Base-by-base conservation (phyloP, 2,797 vertebrate species). In the Phoebastria nigripes region DNA sequence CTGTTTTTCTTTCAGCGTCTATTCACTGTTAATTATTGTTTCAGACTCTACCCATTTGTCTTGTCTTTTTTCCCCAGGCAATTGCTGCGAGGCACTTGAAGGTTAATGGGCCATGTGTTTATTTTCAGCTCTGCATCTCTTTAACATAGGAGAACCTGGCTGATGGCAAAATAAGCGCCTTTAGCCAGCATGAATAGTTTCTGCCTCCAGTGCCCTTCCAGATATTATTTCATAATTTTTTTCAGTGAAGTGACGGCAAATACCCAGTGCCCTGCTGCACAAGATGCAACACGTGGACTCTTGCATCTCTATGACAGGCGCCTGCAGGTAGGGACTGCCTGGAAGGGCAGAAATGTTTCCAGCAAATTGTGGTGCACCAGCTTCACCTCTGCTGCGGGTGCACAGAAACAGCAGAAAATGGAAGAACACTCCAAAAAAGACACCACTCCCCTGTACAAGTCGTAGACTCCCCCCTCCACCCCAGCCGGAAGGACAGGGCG, bases 11-110 rank as follows among this genome's bases (percentile, higher is more conserved):
- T 92, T 82, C 87, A 61, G 59, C 9, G 2, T 80, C 63, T 92
- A 16, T 71, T 96, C 92, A 89, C 61, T 78, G 59, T 90, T 96
- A 93, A 95, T 96, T 95, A 94, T 87, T 87, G 84, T 93, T 92
- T 77, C 81, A 90, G 78, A 28, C 78, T 88, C 82, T 85, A 67
- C 70, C 70, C 51, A 47, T 74, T 92, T 89, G 72, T 96, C 74
- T 69, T 58, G 52, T 52, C 82, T 89, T 73, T 90, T 91, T 81
- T 74, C 86, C 92, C 81, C 47, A 89, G 74, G 94, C 94, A 91
- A 47, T 89, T 82, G 78, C 88, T 93, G 15, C 4, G 3, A 95
- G 90, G 71, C 90, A 69, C 42, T 79, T 65, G 61, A 90, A 70
- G 37, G 5, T 84, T 85, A 86, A 56, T 87, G 76, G 61, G 67